Conservation (phyloP, 2,113 vertebrate genomes). For the Columba livia region DNA sequence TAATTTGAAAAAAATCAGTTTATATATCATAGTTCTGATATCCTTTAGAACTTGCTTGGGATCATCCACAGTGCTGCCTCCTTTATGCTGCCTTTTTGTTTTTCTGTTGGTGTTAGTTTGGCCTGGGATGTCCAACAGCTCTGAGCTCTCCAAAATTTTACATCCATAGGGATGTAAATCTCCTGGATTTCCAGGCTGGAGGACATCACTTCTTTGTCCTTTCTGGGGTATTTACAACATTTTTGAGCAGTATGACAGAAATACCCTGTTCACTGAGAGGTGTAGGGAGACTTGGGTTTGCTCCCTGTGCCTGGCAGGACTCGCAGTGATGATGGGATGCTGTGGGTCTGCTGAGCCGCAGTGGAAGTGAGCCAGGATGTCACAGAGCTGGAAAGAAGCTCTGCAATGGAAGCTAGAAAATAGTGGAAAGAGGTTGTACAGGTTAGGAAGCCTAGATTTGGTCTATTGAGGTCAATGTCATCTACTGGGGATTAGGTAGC, state of each 20-base stretch:
- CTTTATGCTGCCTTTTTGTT: background rate
- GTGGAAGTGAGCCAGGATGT: background rate
- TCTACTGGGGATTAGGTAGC: conserved; percentile 14
- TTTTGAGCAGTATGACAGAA: background rate
- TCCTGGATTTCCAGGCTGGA: background rate
- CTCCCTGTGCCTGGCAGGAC: background rate
- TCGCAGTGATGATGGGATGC: rapidly evolving
- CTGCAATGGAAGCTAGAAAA: background rate
- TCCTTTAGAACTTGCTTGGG: background rate
- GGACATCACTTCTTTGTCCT: background rate
- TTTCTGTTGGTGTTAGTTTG: background rate
- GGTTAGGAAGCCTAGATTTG: conserved; percentile 13
- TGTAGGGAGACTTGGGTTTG: background rate
- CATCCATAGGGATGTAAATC: background rate
- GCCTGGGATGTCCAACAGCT: background rate
- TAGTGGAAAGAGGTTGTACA: background rate
- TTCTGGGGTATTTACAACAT: background rate
- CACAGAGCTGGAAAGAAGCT: background rate
- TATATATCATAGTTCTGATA: background rate
- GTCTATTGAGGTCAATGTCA: conserved; percentile 6
- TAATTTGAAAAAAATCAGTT: conserved; percentile 32
- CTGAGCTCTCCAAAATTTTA: background rate
- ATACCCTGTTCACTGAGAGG: rapidly evolving
- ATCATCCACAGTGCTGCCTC: background rate
- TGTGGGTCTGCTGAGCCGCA: background rate